Evolutionary conservation across 1,140 invertebrate genomes (phyloP).

Genomic region (Steinernema khuongi): DNA sequence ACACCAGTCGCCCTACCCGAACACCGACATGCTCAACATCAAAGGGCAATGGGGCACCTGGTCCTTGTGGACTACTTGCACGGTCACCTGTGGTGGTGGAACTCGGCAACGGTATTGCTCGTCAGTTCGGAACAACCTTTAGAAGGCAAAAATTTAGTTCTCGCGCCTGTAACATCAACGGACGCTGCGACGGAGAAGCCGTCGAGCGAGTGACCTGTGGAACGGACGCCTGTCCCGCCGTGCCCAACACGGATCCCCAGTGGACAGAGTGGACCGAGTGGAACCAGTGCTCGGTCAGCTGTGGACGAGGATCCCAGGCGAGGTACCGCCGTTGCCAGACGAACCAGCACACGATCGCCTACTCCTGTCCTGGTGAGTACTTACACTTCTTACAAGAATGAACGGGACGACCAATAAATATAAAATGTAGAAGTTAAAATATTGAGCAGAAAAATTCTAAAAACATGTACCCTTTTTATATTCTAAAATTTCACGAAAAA

Average conservation of each 20-base stretch:
- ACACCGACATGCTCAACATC: slow-evolving; percentile 22
- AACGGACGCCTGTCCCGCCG: slow-evolving; percentile 43
- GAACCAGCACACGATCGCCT: slow-evolving; percentile 50
- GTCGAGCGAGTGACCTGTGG: slow-evolving; percentile 43
- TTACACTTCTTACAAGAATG: neutral
- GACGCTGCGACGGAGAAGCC: slow-evolving; percentile 47
- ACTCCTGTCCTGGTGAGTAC: slow-evolving; percentile 47
- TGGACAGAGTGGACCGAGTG: slow-evolving; percentile 55
- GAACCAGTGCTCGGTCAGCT: slow-evolving; percentile 46
- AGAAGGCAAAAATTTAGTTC: slow-evolving; percentile 22
- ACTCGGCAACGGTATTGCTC: slow-evolving; percentile 37
- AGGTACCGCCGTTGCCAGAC: slow-evolving; percentile 52
- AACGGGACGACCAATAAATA: neutral
- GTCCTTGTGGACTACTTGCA: slow-evolving; percentile 44
- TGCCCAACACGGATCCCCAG: slow-evolving; percentile 32
- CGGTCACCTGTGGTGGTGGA: slow-evolving; percentile 47
- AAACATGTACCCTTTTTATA: no score
- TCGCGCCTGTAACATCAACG: slow-evolving; percentile 45
- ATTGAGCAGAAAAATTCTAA: no score
- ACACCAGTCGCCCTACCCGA: slow-evolving; percentile 20
- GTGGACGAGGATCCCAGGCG: slow-evolving; percentile 54
- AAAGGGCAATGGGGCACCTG: slow-evolving; percentile 47
- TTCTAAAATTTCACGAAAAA: no score
- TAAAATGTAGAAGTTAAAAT: neutral
- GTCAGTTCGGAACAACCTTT: neutral